Conservation (phyloP, 2,113 vertebrate genomes). For the Cyprinodon variegatus region DNA sequence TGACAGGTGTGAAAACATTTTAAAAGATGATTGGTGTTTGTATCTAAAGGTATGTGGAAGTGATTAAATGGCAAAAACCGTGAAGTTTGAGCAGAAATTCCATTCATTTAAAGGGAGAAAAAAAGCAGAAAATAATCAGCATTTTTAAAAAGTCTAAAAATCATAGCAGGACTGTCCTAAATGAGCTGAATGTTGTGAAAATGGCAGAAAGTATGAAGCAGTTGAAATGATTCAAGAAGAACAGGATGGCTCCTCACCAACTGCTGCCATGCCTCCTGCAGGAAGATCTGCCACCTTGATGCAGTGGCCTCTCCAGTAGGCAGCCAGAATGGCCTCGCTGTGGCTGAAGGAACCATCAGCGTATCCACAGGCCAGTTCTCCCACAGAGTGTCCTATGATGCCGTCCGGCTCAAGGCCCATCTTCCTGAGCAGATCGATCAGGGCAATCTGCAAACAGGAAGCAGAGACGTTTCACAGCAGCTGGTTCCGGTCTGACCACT, state of each 20-base stretch:
- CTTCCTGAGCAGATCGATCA: conserved; percentile 88
- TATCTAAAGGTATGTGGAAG: too few species aligned
- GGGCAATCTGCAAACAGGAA: conserved; percentile 84
- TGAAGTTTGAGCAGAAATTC: too few species aligned
- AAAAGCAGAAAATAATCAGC: too few species aligned
- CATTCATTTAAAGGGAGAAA: too few species aligned
- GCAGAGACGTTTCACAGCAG: background rate
- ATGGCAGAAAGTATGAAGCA: background rate
- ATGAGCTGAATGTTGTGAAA: background rate
- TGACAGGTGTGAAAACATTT: too few species aligned
- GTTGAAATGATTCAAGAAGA: background rate
- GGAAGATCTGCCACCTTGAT: conserved; percentile 91
- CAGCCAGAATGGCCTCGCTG: conserved; percentile 86
- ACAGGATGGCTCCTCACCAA: conserved; percentile 82
- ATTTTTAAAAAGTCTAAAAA: too few species aligned
- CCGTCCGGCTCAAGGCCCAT: conserved; percentile 90
- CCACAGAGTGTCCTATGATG: conserved; percentile 94
- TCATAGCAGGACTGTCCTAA: background rate
- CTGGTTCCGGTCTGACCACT: background rate
- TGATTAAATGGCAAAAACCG: too few species aligned
- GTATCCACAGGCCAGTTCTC: conserved; percentile 95
- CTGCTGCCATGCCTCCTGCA: conserved; percentile 92
- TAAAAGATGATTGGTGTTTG: too few species aligned
- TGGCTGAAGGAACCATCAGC: conserved; percentile 91
- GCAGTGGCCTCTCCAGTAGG: conserved; percentile 94